Evolutionary conservation across 2,888 invertebrate species (phyloP), one percentile per base, ranked within the genome.

Genomic region (Hyposoter dolosus): DNA sequence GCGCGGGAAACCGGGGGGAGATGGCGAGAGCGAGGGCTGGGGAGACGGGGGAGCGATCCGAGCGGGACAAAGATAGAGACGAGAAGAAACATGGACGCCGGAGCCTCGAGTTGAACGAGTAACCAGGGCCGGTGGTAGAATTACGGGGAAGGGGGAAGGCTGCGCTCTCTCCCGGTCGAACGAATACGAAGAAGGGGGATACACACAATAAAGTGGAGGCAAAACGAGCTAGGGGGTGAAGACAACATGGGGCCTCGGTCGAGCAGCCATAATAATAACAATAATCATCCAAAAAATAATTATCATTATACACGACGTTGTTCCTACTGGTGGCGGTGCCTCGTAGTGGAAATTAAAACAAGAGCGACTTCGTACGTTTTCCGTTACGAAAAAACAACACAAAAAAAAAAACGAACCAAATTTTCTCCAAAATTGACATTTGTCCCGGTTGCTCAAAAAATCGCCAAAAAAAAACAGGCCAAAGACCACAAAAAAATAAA

Each of bases 201-300:
- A 45, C 63, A 47, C 63, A 74, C 66, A 76, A 87, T 87, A 87
- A 83, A 84, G 89, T 88, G 87, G 87, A 83, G 83, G 86, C 81
- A 68, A 76, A 87, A 84, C 82, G 79, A 82, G 85, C 89, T 88
- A 92, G 90, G 89, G 91, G 91, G 89, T 89, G 90, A 89, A 89
- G 89, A 90, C 90, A 90, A 91, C 90, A 91, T 90, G 91, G 91
- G 60, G 91, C 89, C 88, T 91, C 89, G 91, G 91, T 89, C 90
- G 87, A 90, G 89, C 84, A 90, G 91, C 91, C 90, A 90, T 88
- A 90, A 91, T 89, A 88, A 90, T 89, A 87, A 90, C 88, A 87
- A 90, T 63, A 69, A 79, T 53, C 9, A 15, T 1, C 4, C 28
- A 45, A 68, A 53, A 65, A 82, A 87, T 84, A 86, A 88, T 85